Evolutionary conservation across 1,140 invertebrate genomes (phyloP).

Genomic region (Apis laboriosa): DNA sequence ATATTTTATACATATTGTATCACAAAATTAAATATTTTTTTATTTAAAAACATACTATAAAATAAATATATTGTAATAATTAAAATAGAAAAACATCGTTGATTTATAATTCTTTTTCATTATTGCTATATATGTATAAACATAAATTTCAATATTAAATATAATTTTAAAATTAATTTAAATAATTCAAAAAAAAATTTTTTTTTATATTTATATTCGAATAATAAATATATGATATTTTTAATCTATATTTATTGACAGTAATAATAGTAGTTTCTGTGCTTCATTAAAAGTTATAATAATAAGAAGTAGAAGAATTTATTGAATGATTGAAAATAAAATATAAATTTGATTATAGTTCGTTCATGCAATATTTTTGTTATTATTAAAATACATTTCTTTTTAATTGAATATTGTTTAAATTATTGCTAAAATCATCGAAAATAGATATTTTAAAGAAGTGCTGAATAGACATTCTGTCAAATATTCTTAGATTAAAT

Average conservation of each 20-base stretch:
- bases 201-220: no score
- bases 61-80: no score
- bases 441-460: neutral
- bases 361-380: neutral
- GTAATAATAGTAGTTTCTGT: neutral
- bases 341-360: neutral
- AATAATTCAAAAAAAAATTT: no score
- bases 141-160: no score
- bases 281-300: neutral
- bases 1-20: no score
- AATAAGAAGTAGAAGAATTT: neutral
- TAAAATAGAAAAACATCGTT: no score
- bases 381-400: neutral
- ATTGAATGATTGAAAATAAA: neutral
- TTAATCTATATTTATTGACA: neutral
- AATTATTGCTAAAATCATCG: neutral
- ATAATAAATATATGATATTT: neutral
- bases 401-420: neutral
- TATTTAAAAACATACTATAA: no score
- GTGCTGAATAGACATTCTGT: neutral
- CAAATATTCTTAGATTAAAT: neutral
- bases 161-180: no score
- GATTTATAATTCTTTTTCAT: no score
- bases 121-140: no score
- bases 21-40: no score